phyloP scores from a whole-genome alignment of 2,113 vertebrate genomes.

The Proterorhinus semilunaris region DNA sequence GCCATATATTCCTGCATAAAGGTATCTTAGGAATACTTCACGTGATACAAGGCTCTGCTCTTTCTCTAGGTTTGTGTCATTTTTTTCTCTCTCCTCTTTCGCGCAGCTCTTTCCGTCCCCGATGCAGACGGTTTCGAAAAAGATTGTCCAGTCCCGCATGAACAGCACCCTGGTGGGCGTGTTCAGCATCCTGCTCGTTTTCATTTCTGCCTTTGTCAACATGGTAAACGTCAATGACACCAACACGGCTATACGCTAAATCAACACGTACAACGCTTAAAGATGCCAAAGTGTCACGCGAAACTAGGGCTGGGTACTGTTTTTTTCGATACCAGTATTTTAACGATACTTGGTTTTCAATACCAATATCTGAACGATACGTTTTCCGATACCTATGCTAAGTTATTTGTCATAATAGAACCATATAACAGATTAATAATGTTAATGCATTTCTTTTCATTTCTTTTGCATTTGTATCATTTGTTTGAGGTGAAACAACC shows the following conservation, averaged over 20 bases:
- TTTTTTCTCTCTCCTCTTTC: not conserved
- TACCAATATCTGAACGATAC: no score
- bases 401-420: no score
- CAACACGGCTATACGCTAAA: not conserved
- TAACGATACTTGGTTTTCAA: no score
- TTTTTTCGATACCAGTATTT: no score
- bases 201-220: constrained; percentile 87
- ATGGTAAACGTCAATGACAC: constrained; percentile 76
- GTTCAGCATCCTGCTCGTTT: constrained; percentile 89
- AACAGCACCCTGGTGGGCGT: constrained; percentile 89
- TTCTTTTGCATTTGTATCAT: no score
- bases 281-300: no score
- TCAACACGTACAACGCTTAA: not conserved
- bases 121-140: constrained; percentile 85
- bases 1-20: constrained; percentile 90
- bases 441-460: no score
- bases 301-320: no score
- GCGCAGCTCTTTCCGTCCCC: constrained; percentile 83
- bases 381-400: no score
- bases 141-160: constrained; percentile 89
- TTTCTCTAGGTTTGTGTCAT: not conserved
- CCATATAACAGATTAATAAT: no score
- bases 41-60: not conserved
- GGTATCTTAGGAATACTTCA: constrained; percentile 60
- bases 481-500: no score